Evolutionary conservation across 2,888 invertebrate genomes (phyloP).

Genomic region (Furcula furcula): DNA sequence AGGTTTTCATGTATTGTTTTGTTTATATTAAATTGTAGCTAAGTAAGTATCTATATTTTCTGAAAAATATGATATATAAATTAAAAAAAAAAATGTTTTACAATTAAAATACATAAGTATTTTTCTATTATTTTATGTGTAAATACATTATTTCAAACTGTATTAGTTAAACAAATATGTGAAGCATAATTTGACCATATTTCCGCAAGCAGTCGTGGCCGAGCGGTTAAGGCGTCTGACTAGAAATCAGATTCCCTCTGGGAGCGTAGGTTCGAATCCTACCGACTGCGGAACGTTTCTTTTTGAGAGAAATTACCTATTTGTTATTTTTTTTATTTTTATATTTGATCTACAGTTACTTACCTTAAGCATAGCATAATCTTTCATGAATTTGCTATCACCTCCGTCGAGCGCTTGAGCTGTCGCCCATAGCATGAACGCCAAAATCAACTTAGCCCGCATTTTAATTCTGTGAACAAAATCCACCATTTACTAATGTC

Average conservation of each 20-base stretch:
- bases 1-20: no score
- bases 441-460: constrained; percentile 31
- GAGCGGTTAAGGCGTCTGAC: constrained; percentile 95
- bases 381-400: constrained; percentile 86
- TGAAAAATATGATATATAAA: no score
- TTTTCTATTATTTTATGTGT: no score
- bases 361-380: constrained; percentile 88
- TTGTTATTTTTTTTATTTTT: constrained; percentile 3
- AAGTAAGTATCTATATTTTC: no score
- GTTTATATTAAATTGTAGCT: no score
- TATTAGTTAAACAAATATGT: no score
- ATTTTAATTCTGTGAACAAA: constrained; percentile 30
- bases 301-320: no score
- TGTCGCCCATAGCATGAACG: constrained; percentile 45
- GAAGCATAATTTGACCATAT: constrained; percentile 3
- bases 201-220: constrained; percentile 86
- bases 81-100: no score
- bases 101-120: no score
- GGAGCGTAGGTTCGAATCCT: constrained; percentile 96
- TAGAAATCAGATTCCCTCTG: constrained; percentile 95
- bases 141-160: no score
- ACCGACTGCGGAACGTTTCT: constrained; percentile 85
- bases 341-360: constrained; percentile 2
- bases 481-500: no score
- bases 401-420: constrained; percentile 76